These are phyloP conservation scores for Neodiprion lecontei DNA, from an alignment of 1,140 invertebrate species.

Conservation along the genomic window DNA sequence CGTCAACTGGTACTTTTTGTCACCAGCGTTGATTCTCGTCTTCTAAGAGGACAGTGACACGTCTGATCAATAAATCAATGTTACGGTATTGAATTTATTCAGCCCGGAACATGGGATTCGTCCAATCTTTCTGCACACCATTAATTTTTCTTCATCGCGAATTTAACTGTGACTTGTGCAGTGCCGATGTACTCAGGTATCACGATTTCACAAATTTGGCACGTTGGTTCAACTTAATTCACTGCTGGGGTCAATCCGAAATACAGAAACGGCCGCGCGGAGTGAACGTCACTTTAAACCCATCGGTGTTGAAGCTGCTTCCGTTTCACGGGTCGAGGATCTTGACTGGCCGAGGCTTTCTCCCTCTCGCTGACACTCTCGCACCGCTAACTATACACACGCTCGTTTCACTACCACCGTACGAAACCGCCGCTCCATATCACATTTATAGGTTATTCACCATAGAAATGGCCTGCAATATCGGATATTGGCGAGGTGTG, in stretches of 20 bases:
- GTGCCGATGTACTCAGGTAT: background rate
- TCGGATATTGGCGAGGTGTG: background rate
- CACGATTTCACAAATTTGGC: no score
- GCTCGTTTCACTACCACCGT: background rate
- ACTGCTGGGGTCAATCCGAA: background rate
- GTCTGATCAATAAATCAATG: no score
- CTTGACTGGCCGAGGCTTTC: constrained; percentile 20
- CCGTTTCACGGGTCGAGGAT: constrained; percentile 32
- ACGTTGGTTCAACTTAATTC: no score
- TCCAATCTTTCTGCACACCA: no score
- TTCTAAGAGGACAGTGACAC: no score
- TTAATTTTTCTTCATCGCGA: no score
- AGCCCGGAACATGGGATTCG: no score
- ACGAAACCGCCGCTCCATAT: constrained; percentile 10
- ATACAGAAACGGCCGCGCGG: background rate
- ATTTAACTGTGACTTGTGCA: no score
- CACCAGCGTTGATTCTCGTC: background rate
- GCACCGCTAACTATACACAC: background rate
- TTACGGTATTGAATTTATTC: no score
- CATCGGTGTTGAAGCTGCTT: background rate
- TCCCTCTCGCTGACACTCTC: constrained; percentile 13
- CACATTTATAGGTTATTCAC: constrained; percentile 22
- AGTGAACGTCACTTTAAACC: background rate
- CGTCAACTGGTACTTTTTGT: background rate
- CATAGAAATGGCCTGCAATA: background rate